Conservation (phyloP, 1,140 invertebrate genomes). For the Coenobita brevimanus region DNA sequence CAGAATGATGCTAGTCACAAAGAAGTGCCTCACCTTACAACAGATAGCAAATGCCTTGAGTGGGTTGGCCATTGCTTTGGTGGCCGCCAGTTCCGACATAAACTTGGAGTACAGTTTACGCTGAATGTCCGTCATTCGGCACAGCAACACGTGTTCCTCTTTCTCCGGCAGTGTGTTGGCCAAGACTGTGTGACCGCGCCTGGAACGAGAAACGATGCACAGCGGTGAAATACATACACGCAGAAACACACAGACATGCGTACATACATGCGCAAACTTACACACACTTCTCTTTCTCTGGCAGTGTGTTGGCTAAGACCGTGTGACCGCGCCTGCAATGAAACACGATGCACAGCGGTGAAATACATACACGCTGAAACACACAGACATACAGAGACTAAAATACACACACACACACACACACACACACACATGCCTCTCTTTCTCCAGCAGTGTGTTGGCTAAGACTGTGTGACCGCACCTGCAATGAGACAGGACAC, state of each 20-base stretch:
- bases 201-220: slow-evolving; percentile 72
- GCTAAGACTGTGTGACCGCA: slow-evolving; percentile 91
- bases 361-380: too few relatives aligned
- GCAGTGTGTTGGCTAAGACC: slow-evolving; percentile 88
- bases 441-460: slow-evolving; percentile 88
- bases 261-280: too few relatives aligned
- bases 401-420: too few relatives aligned
- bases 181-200: slow-evolving; percentile 90
- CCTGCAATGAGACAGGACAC: slow-evolving; percentile 75
- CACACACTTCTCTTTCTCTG: slow-evolving; percentile 94
- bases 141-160: slow-evolving; percentile 92
- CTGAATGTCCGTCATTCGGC: slow-evolving; percentile 91
- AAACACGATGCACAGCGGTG: too few relatives aligned
- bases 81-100: slow-evolving; percentile 91
- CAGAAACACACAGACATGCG: too few relatives aligned
- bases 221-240: too few relatives aligned
- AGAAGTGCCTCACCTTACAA: slow-evolving; percentile 93
- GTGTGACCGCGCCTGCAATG: slow-evolving; percentile 85
- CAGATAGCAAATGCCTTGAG: slow-evolving; percentile 98
- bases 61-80: slow-evolving; percentile 92
- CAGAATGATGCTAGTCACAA: too few relatives aligned
- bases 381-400: too few relatives aligned
- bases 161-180: slow-evolving; percentile 90
- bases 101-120: slow-evolving; percentile 90
- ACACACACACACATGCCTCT: slow-evolving; percentile 92